Evolutionary conservation across 2,888 invertebrate species (phyloP), one percentile per base, ranked within the genome.

Genomic region (Lacanobia oleracea): DNA sequence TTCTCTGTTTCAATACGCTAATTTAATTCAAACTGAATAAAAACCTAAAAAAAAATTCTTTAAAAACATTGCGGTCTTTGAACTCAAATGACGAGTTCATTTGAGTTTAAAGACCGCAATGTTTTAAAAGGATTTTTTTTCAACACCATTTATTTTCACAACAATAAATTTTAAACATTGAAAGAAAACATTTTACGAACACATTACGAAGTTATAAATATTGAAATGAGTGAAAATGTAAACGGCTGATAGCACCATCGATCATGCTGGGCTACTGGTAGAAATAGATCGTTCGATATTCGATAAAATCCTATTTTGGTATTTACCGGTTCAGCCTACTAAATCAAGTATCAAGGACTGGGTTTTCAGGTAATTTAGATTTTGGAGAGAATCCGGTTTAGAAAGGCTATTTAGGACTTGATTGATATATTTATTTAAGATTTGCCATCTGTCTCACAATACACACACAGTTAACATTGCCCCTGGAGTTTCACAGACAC

Each of bases 81-180:
- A 78, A 60, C 72, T 60, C 60, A 54, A 57, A 61, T 48, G 23
- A 60, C 6, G 54, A 40, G 27, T 54, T 60, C 23, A 48, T 61
- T 57, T 54, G 59, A 60, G 72, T 60, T 78, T 53, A 51, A 77
- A 57, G 21, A 72, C 54, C 64, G 37, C 48, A 59, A 40, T 53
- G 23, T 61, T 69, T 50, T 27, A 4, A 12, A 53, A 57, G 37
- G 14, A 51, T 67, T 40, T 33, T 16, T 75, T 56, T 62, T 43
- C n/a, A 14, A 23, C 45, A 43, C 4, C n/a, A 51, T 64, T 61
- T 61, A 7, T 37, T 54, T 53, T 61, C 14, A 5, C 16, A 60
- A 51, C n/a, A n/a, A 12, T 1, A 50, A 72, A 14, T 45, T 64
- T 45, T 21, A 9, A 21, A 33, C 12, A 27, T 14, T 33, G 3